A percentile compares a stretch with the other conserved stretches of the same genome.
phyloP scores from a whole-genome alignment of 2,797 vertebrate species.

The Coendou prehensilis region DNA sequence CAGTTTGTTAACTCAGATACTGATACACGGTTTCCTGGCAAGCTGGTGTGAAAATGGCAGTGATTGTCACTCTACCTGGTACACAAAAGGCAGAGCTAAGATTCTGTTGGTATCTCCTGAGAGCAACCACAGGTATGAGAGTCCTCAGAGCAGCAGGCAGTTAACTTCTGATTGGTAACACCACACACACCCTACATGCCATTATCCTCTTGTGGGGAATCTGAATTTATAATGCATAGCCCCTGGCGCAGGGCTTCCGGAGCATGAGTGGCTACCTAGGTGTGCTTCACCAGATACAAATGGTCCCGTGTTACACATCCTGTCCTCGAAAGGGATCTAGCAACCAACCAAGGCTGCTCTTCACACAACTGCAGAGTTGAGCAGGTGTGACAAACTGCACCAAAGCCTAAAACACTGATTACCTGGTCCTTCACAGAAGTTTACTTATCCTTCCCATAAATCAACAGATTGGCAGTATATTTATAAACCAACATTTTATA shows the following conservation, averaged over 20 bases:
- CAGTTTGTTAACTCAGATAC: constrained; percentile 20
- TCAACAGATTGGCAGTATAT: not conserved
- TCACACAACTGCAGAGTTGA: not conserved
- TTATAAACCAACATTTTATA: not conserved
- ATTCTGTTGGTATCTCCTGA: not conserved
- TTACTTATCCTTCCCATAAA: not conserved
- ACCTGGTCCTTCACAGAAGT: not conserved
- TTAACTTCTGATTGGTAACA: not conserved
- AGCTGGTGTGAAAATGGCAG: not conserved
- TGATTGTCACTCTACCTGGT: not conserved
- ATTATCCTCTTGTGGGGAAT: not conserved
- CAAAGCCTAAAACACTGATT: constrained; percentile 25
- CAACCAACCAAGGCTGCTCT: not conserved
- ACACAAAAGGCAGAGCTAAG: not conserved
- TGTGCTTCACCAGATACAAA: not conserved
- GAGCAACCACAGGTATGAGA: not conserved
- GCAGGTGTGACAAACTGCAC: not conserved
- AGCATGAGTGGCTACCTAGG: not conserved
- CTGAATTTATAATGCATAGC: not conserved
- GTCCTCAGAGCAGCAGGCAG: not conserved
- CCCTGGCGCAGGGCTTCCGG: not conserved
- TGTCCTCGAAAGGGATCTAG: not conserved
- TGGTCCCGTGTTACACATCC: not conserved
- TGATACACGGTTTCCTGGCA: constrained; percentile 8
- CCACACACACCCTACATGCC: not conserved